Evolutionary conservation across 2,113 vertebrate genomes (phyloP).

Genomic region (Antechinus stuartii): DNA sequence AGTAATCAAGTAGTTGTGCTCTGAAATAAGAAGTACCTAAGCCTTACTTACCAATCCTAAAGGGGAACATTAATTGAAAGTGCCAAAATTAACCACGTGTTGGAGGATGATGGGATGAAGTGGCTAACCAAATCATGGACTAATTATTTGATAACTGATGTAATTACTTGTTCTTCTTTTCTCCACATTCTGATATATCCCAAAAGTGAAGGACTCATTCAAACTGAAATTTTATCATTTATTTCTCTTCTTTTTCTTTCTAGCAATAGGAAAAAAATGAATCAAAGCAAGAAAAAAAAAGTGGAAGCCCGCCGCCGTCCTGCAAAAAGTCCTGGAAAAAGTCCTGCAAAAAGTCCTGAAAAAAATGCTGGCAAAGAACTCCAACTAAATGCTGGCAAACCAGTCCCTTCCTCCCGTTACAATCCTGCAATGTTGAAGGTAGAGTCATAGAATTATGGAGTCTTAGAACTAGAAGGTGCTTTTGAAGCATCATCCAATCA

Average conservation of each 20-base stretch:
- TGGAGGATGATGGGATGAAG: not conserved
- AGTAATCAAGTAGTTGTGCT: not conserved
- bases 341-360: not conserved
- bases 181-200: not conserved
- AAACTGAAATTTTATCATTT: slow-evolving; percentile 15
- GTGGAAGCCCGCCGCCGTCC: not conserved
- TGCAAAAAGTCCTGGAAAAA: not conserved
- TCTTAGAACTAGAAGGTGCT: not conserved
- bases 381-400: not conserved
- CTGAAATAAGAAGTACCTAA: not conserved
- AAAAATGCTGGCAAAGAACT: not conserved
- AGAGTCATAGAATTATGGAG: not conserved
- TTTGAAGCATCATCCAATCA: not conserved
- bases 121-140: not conserved
- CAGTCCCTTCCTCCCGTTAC: slow-evolving; percentile 28
- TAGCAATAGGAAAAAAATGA: slow-evolving; percentile 52
- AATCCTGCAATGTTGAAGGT: slow-evolving; percentile 69
- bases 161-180: not conserved
- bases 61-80: slow-evolving; percentile 9
- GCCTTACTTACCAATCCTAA: not conserved
- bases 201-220: not conserved
- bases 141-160: not conserved
- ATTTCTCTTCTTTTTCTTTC: slow-evolving; percentile 21
- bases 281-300: slow-evolving; percentile 49
- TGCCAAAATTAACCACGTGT: not conserved